Evolutionary conservation across 2,888 invertebrate species (phyloP), one percentile per base, ranked within the genome.

Genomic region (Aphrophora alni): DNA sequence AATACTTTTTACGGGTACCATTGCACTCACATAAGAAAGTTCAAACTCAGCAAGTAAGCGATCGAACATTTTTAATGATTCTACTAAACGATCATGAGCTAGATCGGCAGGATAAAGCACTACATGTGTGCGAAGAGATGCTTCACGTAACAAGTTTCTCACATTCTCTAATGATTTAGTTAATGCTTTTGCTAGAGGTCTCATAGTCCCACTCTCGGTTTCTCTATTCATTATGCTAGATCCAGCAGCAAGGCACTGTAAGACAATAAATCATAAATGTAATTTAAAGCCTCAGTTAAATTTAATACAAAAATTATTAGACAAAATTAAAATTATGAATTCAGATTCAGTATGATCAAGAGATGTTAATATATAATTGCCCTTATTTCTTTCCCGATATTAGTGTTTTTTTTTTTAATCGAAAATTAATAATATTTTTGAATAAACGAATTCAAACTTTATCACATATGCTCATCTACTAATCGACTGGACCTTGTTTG

Each of bases 161-260:
- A 99, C 96, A 82, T 95, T 96, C 89, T 99, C 98, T 85, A 99
- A 90, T 85, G 97, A 97, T 86, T 97, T 95, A n/a, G 98, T 98
- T 73, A 99, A 92, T 14, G 98, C 97, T 89, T 97, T 97, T 24
- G 99, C 99, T 82, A 99, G 89, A 0, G 99, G 99, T 38, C 99
- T 94, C 96, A 99, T 98, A 51, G 95, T 94, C 75, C 97, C 96
- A 87, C 98, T 98, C 89, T 99, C 99, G 78, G 94, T 92, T 88
- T 99, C 99, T 78, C 98, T 93, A 88, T 99, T 98, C 94, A 99
- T 95, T 85, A 99, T 99, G 78, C 98, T 98, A 0, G 98, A 98
- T 69, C 99, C 99, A 33, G 99, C 99, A 28, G 99, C 98, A 85
- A 99, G 90, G 88, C 99, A 99, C 95, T 96, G 89, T 1, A 91